These are phyloP conservation scores for Catostomus latipinnis DNA, from an alignment of 2,797 vertebrate species.

Conservation along the genomic window DNA sequence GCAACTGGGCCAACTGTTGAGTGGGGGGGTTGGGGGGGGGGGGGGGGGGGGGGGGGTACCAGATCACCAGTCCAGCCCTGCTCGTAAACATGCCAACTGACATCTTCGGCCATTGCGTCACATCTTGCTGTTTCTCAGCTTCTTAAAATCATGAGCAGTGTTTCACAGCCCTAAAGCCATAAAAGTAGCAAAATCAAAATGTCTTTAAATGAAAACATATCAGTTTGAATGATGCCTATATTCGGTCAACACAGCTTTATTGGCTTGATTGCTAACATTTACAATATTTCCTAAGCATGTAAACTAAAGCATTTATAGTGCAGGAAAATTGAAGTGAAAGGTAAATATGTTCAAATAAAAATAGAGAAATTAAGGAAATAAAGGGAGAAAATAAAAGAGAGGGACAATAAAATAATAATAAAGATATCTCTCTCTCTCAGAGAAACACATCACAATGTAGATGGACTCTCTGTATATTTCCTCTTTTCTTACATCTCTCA, in stretches of 20 bases:
- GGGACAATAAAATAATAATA: neutral
- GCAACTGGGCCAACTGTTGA: too few species aligned
- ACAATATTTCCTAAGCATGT: neutral
- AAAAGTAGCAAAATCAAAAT: too few species aligned
- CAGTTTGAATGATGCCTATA: too few species aligned
- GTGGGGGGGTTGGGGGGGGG: too few species aligned
- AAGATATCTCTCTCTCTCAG: neutral
- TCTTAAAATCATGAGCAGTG: too few species aligned
- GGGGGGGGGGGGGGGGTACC: too few species aligned
- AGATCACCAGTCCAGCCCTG: too few species aligned
- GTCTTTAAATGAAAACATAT: too few species aligned
- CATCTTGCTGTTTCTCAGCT: too few species aligned
- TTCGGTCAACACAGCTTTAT: neutral
- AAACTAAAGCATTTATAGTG: neutral
- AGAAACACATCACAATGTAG: neutral
- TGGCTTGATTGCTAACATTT: neutral
- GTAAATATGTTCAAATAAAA: neutral
- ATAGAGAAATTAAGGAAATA: neutral
- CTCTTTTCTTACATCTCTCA: slow-evolving; percentile 39
- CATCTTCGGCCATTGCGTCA: too few species aligned
- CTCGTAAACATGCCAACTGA: too few species aligned
- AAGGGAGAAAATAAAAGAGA: neutral
- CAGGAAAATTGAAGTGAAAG: neutral
- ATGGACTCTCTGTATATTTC: neutral
- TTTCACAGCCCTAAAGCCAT: too few species aligned